phyloP scores from a whole-genome alignment of 1,140 invertebrate species.

The Neodiprion pinetum region DNA sequence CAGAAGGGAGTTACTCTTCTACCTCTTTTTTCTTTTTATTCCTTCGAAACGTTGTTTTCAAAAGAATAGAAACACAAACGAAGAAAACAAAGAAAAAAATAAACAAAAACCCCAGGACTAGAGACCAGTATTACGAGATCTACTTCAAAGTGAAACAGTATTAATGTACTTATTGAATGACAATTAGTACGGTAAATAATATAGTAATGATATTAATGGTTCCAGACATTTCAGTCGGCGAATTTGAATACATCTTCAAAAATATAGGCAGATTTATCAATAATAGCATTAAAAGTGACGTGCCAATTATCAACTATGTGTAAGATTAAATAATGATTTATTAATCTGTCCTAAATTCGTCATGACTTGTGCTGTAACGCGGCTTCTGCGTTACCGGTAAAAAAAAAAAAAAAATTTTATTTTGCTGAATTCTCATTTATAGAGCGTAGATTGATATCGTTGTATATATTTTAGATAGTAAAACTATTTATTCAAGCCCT shows the following conservation, averaged over 20 bases:
- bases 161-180: constrained; percentile 37
- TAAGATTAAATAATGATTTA: constrained; percentile 16
- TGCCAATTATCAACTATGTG: too few relatives aligned
- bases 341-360: constrained; percentile 17
- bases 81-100: too few relatives aligned
- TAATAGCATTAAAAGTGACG: too few relatives aligned
- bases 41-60: too few relatives aligned
- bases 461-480: background rate
- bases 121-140: constrained; percentile 59
- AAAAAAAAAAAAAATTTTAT: constrained; percentile 27
- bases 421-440: constrained; percentile 2
- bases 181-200: background rate
- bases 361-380: constrained; percentile 9
- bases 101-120: constrained; percentile 24
- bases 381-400: background rate
- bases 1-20: too few relatives aligned
- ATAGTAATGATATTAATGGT: too few relatives aligned
- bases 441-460: too few relatives aligned
- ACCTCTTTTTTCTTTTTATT: too few relatives aligned
- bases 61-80: too few relatives aligned
- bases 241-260: background rate
- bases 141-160: constrained; percentile 56
- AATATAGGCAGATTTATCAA: too few relatives aligned
- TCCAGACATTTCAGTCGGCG: background rate
- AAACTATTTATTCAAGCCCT: constrained; percentile 1